These are phyloP conservation scores for Antheraea assamensis DNA, from an alignment of 2,888 invertebrate genomes.

Conservation along the genomic window DNA sequence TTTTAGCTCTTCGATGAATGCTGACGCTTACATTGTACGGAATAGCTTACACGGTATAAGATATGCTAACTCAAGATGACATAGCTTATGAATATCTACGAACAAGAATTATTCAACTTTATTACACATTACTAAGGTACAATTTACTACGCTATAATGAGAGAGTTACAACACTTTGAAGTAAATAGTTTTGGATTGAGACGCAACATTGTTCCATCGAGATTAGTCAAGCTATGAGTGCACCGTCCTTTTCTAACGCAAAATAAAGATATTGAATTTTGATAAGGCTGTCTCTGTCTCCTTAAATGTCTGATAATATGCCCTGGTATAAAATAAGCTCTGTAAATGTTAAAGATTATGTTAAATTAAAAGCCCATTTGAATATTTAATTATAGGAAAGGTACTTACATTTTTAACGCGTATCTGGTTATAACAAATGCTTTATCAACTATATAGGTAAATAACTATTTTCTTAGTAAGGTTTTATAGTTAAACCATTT, in stretches of 20 bases:
- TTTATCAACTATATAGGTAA: not conserved
- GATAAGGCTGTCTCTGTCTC: conserved; percentile 68
- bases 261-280: conserved; percentile 78
- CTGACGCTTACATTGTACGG: conserved; percentile 58
- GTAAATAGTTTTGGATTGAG: conserved; percentile 63
- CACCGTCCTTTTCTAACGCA: conserved; percentile 72
- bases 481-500: not conserved
- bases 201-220: conserved; percentile 74
- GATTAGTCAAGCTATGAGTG: conserved; percentile 68
- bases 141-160: conserved; percentile 30
- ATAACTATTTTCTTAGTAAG: not conserved
- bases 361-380: conserved; percentile 31
- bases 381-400: conserved; percentile 20
- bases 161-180: conserved; percentile 40
- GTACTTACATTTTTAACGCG: conserved; percentile 19
- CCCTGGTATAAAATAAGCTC: conserved; percentile 47
- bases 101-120: conserved; percentile 38
- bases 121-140: conserved; percentile 30
- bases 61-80: conserved; percentile 32
- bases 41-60: conserved; percentile 54
- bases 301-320: conserved; percentile 46
- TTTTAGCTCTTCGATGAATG: conserved; percentile 50
- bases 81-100: conserved; percentile 27
- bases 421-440: not conserved
- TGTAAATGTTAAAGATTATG: conserved; percentile 45